These are phyloP conservation scores for Thera britannica DNA, from an alignment of 2,888 invertebrate species.

Conservation along the genomic window DNA sequence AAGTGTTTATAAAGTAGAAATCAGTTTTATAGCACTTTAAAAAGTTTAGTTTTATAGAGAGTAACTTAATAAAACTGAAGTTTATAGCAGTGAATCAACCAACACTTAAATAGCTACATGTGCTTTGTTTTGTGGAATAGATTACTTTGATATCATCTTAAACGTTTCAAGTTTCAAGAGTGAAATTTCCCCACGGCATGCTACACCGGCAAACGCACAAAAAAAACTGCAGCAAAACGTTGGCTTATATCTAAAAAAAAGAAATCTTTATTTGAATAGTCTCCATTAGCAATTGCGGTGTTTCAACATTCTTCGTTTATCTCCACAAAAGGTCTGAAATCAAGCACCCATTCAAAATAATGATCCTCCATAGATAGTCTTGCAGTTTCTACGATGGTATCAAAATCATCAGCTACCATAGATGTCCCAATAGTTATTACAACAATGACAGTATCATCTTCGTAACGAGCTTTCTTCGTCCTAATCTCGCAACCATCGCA, in stretches of 20 bases:
- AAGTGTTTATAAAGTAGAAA: conserved; percentile 30
- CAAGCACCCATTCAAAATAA: conserved; percentile 31
- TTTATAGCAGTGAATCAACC: conserved; percentile 30
- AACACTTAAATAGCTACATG: conserved; percentile 19
- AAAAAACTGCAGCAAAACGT: neutral
- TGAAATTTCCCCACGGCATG: too few species aligned
- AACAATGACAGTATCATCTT: conserved; percentile 29
- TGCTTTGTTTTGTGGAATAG: conserved; percentile 28
- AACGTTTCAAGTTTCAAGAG: neutral
- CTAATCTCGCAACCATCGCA: conserved; percentile 61
- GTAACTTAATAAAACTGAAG: conserved; percentile 31
- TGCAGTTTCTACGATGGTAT: conserved; percentile 16
- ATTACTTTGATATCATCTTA: neutral
- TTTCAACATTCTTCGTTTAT: conserved; percentile 9
- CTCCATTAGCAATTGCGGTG: conserved; percentile 15
- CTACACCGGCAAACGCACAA: neutral
- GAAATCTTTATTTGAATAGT: conserved; percentile 9
- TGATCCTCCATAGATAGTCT: conserved; percentile 15
- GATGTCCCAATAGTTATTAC: conserved; percentile 12
- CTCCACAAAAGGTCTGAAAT: conserved; percentile 24
- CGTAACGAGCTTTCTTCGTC: conserved; percentile 45
- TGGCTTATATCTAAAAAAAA: neutral
- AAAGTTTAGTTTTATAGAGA: conserved; percentile 32
- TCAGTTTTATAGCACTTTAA: conserved; percentile 27
- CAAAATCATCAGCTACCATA: conserved; percentile 8